Conservation (phyloP, 2,888 invertebrate genomes). For the Caenorhabditis sp. region DNA sequence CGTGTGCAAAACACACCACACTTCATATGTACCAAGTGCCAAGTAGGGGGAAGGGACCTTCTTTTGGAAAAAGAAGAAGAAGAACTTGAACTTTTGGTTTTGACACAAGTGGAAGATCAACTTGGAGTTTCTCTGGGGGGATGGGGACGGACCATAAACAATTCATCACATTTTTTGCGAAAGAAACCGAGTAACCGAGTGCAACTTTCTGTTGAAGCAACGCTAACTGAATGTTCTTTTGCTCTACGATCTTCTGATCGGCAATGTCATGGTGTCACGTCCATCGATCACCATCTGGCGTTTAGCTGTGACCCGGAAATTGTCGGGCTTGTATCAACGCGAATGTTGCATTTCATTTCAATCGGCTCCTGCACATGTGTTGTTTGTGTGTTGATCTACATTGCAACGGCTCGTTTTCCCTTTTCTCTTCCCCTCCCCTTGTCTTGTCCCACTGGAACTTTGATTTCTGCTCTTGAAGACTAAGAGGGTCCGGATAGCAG, state of each 20-base stretch:
- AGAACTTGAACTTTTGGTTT: slow-evolving; percentile 19
- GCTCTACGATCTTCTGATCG: slow-evolving; percentile 21
- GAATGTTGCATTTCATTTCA: slow-evolving; percentile 36
- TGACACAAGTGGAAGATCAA: neutral
- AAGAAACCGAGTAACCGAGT: neutral
- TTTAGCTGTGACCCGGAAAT: slow-evolving; percentile 29
- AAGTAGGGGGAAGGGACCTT: no score
- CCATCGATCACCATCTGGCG: slow-evolving; percentile 38
- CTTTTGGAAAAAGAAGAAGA: no score
- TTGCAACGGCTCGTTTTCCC: slow-evolving; percentile 37
- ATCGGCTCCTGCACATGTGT: slow-evolving; percentile 48
- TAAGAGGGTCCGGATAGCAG: slow-evolving; percentile 35
- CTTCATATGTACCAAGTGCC: no score
- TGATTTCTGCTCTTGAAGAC: slow-evolving; percentile 44
- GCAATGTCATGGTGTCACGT: slow-evolving; percentile 16
- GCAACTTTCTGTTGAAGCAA: no score
- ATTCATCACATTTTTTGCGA: neutral
- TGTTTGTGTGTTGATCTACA: slow-evolving; percentile 61
- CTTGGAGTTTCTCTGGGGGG: neutral
- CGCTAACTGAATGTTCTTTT: no score
- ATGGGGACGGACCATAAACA: neutral
- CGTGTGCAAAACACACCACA: slow-evolving; percentile 1
- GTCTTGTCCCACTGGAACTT: slow-evolving; percentile 34
- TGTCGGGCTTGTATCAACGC: neutral
- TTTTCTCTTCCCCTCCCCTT: slow-evolving; percentile 9